A percentile compares a stretch with the other conserved stretches of the same genome.
Conservation (phyloP, 2,113 vertebrate species). For the Aphelocoma coerulescens region DNA sequence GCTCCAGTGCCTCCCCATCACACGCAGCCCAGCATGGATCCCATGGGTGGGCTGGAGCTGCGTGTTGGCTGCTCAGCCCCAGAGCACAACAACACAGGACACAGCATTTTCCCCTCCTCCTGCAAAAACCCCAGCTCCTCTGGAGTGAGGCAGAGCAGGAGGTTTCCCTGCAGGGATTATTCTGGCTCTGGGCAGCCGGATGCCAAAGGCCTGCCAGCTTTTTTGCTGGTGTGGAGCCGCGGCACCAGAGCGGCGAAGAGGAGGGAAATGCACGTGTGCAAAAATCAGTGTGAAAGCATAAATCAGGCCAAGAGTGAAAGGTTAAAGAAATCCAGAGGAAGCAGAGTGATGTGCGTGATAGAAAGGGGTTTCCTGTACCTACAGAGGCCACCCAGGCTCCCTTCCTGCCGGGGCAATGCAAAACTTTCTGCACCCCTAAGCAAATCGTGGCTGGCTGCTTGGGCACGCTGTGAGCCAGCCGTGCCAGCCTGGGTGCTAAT, state of each 20-base stretch:
- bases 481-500: not conserved
- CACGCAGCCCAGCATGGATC: not conserved
- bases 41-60: not conserved
- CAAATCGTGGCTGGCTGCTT: not conserved
- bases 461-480: not conserved
- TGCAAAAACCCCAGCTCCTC: not conserved
- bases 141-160: not conserved
- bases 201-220: not conserved
- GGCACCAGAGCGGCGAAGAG: not conserved
- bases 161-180: not conserved
- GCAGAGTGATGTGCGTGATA: not conserved
- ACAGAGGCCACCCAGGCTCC: slow-evolving; percentile 30
- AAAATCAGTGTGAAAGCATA: slow-evolving; percentile 33
- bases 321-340: slow-evolving; percentile 63
- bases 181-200: not conserved
- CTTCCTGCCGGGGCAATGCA: not conserved
- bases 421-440: slow-evolving; percentile 39
- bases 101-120: not conserved
- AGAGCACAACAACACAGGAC: not conserved
- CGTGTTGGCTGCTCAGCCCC: not conserved
- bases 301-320: slow-evolving; percentile 53
- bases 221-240: not conserved
- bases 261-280: not conserved
- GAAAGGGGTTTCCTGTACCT: slow-evolving; percentile 55
- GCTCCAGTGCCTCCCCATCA: not conserved